Percentiles rank a stretch among this genome's conserved stretches.
Conservation (phyloP, 2,113 vertebrate species). For the Cebidichthys violaceus region DNA sequence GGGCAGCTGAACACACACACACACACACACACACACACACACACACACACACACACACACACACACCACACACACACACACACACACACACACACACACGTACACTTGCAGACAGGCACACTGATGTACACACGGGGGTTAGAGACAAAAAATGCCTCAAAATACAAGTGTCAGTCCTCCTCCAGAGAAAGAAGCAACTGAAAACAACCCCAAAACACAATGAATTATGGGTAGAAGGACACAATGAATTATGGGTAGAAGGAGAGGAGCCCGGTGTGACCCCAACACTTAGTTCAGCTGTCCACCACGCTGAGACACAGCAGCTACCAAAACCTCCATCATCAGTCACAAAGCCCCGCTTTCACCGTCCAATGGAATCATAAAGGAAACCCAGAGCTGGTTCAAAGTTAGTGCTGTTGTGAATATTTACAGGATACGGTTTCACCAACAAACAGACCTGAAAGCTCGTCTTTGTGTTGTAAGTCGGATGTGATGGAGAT, state of each 20-base stretch:
- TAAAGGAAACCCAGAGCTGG: not conserved
- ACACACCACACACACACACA: slow-evolving; percentile 25
- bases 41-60: slow-evolving; percentile 35
- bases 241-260: slow-evolving; percentile 29
- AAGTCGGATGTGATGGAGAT: slow-evolving; percentile 7
- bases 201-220: slow-evolving; percentile 37
- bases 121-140: slow-evolving; percentile 16
- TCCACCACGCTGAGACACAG: slow-evolving; percentile 6
- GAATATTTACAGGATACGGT: not conserved
- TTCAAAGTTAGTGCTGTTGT: not conserved
- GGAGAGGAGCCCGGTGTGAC: not conserved
- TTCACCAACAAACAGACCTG: not conserved
- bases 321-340: not conserved
- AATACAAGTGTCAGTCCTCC: slow-evolving; percentile 50
- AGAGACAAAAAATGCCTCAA: slow-evolving; percentile 46
- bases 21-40: slow-evolving; percentile 34
- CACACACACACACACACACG: slow-evolving; percentile 29
- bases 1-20: slow-evolving; percentile 56
- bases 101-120: slow-evolving; percentile 28
- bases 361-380: not conserved
- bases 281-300: not conserved
- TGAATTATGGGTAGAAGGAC: slow-evolving; percentile 26
- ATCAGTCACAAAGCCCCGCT: not conserved
- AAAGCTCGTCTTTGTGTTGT: not conserved
- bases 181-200: slow-evolving; percentile 19